Evolutionary conservation across 2,113 vertebrate genomes (phyloP).

Genomic region (Oreamnos americanus): DNA sequence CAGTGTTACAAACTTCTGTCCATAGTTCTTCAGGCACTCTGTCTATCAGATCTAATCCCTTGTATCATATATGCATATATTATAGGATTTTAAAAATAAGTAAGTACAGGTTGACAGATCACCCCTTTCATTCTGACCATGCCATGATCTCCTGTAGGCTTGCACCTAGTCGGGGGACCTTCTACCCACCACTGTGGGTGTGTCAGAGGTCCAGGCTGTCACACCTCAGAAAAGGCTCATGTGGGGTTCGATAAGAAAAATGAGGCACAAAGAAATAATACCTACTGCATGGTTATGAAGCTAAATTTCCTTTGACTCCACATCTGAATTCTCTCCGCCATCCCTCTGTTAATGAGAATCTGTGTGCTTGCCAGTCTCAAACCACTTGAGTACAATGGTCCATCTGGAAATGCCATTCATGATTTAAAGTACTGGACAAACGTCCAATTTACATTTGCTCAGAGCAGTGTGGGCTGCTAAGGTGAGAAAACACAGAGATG

Average conservation of each 20-base stretch:
- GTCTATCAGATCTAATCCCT: background rate
- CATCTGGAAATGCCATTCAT: background rate
- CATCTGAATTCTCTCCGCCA: background rate
- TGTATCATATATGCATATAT: background rate
- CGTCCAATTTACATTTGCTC: background rate
- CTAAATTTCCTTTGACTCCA: background rate
- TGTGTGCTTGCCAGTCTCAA: background rate
- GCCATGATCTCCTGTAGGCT: background rate
- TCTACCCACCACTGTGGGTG: no score
- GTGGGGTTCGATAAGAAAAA: background rate
- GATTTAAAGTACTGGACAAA: background rate
- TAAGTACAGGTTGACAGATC: background rate
- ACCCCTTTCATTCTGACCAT: background rate
- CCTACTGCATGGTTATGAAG: rapidly evolving
- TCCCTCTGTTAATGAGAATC: background rate
- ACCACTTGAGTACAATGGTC: no score
- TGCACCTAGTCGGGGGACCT: no score
- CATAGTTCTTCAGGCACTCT: background rate
- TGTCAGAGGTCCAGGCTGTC: background rate
- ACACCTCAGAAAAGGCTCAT: background rate
- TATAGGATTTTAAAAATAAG: background rate
- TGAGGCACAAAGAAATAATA: background rate
- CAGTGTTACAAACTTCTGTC: background rate
- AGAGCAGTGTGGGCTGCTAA: background rate
- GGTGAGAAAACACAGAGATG: background rate